A percentile compares a stretch with the other conserved stretches of the same genome.
Evolutionary conservation across 2,888 invertebrate genomes (phyloP).

Genomic region (Drosophila demipolita): DNA sequence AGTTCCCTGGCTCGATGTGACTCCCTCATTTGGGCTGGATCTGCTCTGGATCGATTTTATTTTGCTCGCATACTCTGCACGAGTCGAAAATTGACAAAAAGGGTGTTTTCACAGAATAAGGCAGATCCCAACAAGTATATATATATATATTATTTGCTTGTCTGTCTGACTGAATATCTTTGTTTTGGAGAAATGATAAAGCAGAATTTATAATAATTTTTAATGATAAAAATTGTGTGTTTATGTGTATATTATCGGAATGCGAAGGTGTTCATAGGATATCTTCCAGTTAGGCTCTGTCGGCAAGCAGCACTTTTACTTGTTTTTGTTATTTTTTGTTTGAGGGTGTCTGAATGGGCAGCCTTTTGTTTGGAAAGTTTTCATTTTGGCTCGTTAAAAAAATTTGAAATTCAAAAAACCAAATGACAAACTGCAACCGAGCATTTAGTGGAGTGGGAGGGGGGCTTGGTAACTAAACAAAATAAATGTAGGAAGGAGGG

Average conservation of each 20-base stretch:
- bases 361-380: constrained; percentile 80
- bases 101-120: neutral
- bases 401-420: constrained; percentile 63
- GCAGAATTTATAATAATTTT: neutral
- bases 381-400: constrained; percentile 79
- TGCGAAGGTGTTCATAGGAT: neutral
- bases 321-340: constrained; percentile 9
- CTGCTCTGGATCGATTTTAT: constrained; percentile 68
- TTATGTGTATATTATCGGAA: neutral
- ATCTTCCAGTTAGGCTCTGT: neutral
- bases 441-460: constrained; percentile 6
- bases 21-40: constrained; percentile 54
- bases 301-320: neutral
- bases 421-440: constrained; percentile 47
- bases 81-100: neutral
- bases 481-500: constrained; percentile 6
- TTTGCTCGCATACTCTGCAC: constrained; percentile 16
- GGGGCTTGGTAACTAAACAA: constrained; percentile 13
- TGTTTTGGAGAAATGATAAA: neutral
- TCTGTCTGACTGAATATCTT: neutral
- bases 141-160: too few species aligned
- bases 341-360: constrained; percentile 35
- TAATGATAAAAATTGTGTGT: neutral
- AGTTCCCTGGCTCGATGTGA: constrained; percentile 38
- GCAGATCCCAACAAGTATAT: neutral